A percentile compares a stretch with the other conserved stretches of the same genome.
These are phyloP conservation scores for Portevinia maculata DNA, from an alignment of 2,888 invertebrate genomes.

Conservation along the genomic window DNA sequence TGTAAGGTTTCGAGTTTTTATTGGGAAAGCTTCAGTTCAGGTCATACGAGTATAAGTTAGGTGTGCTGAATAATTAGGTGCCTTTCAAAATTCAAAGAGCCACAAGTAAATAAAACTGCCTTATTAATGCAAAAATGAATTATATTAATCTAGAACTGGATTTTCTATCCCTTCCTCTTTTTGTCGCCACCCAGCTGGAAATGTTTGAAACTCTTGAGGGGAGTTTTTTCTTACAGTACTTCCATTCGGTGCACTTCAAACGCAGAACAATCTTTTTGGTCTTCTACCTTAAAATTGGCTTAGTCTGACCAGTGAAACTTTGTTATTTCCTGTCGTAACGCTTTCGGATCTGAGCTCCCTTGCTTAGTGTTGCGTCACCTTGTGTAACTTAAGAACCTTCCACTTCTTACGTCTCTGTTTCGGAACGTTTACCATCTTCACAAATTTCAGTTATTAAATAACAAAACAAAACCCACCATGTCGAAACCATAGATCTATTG, in stretches of 20 bases:
- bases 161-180: constrained; percentile 99
- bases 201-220: constrained; percentile 99
- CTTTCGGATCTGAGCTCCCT: constrained; percentile 97
- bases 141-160: constrained; percentile 91
- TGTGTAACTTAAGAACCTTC: constrained; percentile 99
- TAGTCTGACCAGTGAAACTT: constrained; percentile 99
- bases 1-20: too few species aligned
- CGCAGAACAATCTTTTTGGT: constrained; percentile 99
- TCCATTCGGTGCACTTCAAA: constrained; percentile 99
- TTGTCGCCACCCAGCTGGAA: constrained; percentile 99
- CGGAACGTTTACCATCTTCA: constrained; percentile 91
- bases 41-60: too few species aligned
- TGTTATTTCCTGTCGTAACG: constrained; percentile 99
- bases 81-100: constrained; percentile 54
- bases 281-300: constrained; percentile 99
- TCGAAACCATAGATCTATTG: too few species aligned
- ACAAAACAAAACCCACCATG: constrained; percentile 75
- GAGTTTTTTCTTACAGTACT: constrained; percentile 98
- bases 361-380: constrained; percentile 99
- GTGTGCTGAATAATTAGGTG: too few species aligned
- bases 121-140: constrained; percentile 48
- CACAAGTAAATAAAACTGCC: constrained; percentile 49
- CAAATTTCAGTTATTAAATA: constrained; percentile 77
- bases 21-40: too few species aligned
- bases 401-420: constrained; percentile 99